phyloP scores from a whole-genome alignment of 2,797 vertebrate genomes.

The Steatocranus sp. region DNA sequence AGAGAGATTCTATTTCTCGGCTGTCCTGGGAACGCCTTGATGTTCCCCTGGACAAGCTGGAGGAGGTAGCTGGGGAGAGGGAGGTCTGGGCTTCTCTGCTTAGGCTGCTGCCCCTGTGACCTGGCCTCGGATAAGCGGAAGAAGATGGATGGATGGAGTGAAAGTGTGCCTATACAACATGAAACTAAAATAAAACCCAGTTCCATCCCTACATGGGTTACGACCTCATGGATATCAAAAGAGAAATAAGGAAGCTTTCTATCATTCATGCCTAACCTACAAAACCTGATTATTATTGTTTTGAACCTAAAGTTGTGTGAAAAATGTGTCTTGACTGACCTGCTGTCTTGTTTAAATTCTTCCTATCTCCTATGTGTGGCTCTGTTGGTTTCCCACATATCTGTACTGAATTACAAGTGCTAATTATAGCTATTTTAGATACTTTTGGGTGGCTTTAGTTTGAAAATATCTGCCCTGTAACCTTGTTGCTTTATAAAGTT shows the following conservation, averaged over 20 bases:
- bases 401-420: neutral
- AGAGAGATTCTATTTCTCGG: fast-evolving
- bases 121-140: fast-evolving
- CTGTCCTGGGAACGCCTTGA: neutral
- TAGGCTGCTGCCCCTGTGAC: fast-evolving
- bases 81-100: neutral
- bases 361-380: neutral
- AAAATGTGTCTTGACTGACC: neutral
- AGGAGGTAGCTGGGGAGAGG: neutral
- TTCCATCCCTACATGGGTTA: neutral
- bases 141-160: neutral
- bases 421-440: neutral
- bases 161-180: neutral
- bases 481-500: neutral
- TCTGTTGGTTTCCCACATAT: neutral
- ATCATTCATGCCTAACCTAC: fast-evolving
- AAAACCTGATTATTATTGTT: neutral
- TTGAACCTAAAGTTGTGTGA: fast-evolving
- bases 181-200: neutral
- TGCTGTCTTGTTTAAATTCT: neutral
- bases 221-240: neutral
- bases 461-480: neutral
- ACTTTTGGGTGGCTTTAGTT: neutral
- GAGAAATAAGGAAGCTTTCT: neutral
- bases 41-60: neutral